These are phyloP conservation scores for Drosophila kanapiae DNA, from an alignment of 1,140 invertebrate genomes.

Conservation along the genomic window DNA sequence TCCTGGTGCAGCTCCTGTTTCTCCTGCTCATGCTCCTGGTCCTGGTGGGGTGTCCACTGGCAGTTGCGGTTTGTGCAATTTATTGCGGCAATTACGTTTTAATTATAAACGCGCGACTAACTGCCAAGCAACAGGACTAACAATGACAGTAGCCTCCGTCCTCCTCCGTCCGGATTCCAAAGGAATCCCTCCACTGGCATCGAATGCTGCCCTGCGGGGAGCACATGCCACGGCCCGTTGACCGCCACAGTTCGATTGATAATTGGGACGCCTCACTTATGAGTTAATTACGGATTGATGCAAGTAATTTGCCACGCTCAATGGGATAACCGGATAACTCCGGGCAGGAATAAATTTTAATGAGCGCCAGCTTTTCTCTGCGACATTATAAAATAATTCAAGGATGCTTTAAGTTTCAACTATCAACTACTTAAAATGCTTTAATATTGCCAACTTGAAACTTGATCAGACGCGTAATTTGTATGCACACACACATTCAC, in stretches of 20 bases:
- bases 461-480: constrained; percentile 25
- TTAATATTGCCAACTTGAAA: not conserved
- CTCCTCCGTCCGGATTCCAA: constrained; percentile 4
- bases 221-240: constrained; percentile 20
- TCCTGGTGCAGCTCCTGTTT: constrained; percentile 13
- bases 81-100: constrained; percentile 81
- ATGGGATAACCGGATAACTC: constrained; percentile 11
- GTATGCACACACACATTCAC: constrained; percentile 19
- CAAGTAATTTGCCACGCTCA: constrained; percentile 28
- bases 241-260: constrained; percentile 37
- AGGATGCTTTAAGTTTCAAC: not conserved
- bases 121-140: constrained; percentile 48
- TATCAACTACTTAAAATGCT: not conserved
- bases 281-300: constrained; percentile 45
- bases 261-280: constrained; percentile 39
- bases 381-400: not conserved
- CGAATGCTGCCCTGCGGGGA: constrained; percentile 16
- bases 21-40: not conserved
- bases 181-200: constrained; percentile 31
- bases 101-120: constrained; percentile 80
- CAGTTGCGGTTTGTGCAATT: constrained; percentile 77
- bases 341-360: constrained; percentile 7
- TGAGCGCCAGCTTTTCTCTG: not conserved
- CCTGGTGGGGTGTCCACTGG: constrained; percentile 39
- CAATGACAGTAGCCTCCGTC: constrained; percentile 31